Conservation (phyloP, 2,888 invertebrate species). For the Bhutanitis thaidina region DNA sequence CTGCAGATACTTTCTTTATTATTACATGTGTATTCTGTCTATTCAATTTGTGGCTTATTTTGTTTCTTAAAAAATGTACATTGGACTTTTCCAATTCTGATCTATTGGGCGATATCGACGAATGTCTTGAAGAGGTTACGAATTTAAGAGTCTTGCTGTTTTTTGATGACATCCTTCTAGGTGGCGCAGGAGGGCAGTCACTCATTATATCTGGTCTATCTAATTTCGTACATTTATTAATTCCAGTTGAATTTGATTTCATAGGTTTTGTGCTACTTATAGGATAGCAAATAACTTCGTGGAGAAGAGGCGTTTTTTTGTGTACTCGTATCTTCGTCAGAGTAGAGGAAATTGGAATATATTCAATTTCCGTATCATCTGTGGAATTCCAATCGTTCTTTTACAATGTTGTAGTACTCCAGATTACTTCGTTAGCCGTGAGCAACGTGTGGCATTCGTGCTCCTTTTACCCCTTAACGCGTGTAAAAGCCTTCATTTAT, state of each 20-base stretch:
- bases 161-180: constrained; percentile 87
- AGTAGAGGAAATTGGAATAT: constrained; percentile 89
- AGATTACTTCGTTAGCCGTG: constrained; percentile 54
- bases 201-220: constrained; percentile 44
- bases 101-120: constrained; percentile 53
- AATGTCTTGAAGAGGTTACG: constrained; percentile 75
- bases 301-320: constrained; percentile 77
- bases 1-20: constrained; percentile 30
- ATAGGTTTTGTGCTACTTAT: constrained; percentile 56
- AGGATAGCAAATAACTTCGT: constrained; percentile 83
- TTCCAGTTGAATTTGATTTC: constrained; percentile 56
- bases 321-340: constrained; percentile 89
- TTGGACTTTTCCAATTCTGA: constrained; percentile 65
- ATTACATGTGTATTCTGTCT: constrained; percentile 71
- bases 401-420: constrained; percentile 33
- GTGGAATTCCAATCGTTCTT: constrained; percentile 72
- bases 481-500: constrained; percentile 45
- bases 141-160: constrained; percentile 84
- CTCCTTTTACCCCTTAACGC: constrained; percentile 51
- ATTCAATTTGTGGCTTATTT: constrained; percentile 80
- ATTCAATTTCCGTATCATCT: constrained; percentile 89
- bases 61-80: constrained; percentile 81
- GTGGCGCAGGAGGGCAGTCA: constrained; percentile 84
- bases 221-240: constrained; percentile 72
- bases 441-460: constrained; percentile 62